Conservation (phyloP, 1,140 invertebrate genomes). For the Gryon sp. region DNA sequence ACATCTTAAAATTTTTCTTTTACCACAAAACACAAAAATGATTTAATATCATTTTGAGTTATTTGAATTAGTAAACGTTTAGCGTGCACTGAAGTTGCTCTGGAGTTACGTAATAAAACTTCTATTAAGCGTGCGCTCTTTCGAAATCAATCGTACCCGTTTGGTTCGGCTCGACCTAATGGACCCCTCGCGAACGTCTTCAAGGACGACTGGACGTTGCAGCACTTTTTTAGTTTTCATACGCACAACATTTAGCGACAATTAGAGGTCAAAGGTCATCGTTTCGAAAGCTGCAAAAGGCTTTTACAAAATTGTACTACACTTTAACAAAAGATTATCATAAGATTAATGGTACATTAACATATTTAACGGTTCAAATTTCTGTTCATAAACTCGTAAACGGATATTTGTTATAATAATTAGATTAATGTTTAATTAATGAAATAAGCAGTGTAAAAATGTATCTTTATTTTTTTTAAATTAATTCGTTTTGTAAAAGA, state of each 20-base stretch:
- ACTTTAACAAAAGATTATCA: too few relatives aligned
- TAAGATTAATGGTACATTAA: too few relatives aligned
- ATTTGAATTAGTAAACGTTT: conserved; percentile 41
- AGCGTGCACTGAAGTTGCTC: conserved; percentile 11
- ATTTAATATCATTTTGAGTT: conserved; percentile 1
- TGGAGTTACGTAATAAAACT: conserved; percentile 43
- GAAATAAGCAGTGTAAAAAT: too few relatives aligned
- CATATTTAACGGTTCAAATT: too few relatives aligned
- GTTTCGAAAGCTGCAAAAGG: conserved; percentile 24
- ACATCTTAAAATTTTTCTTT: too few relatives aligned
- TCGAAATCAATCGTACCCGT: conserved; percentile 58
- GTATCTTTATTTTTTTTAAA: too few relatives aligned
- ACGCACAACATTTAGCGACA: conserved; percentile 23
- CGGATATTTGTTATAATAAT: too few relatives aligned
- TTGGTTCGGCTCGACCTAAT: conserved; percentile 51
- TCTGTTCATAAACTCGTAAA: too few relatives aligned
- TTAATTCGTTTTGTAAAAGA: too few relatives aligned
- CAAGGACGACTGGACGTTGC: conserved; percentile 54
- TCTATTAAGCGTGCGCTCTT: conserved; percentile 53
- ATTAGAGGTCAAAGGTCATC: conserved; percentile 53
- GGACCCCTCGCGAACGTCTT: conserved; percentile 53
- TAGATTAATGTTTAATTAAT: too few relatives aligned
- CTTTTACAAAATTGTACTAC: too few relatives aligned
- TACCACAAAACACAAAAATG: conserved; percentile 2
- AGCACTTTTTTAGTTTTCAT: conserved; percentile 34